Conservation (phyloP, 2,888 invertebrate species). For the Tetragonula carbonaria region DNA sequence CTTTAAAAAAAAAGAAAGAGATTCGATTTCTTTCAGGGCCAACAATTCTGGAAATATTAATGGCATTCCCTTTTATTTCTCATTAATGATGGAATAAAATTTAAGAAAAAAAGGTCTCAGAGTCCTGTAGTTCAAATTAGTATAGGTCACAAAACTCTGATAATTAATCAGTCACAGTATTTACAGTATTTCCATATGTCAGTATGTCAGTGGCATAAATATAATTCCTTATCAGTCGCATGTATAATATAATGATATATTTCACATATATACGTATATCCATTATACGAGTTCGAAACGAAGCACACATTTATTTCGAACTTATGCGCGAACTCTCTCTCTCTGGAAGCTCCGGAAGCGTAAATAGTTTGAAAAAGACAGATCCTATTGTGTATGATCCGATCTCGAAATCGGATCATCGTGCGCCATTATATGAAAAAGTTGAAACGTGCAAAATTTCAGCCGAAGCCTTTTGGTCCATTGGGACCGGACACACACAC, state of each 20-base stretch:
- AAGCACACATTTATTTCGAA: not conserved
- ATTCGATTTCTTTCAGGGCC: no score
- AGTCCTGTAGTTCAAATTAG: not conserved
- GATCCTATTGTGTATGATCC: conserved; percentile 4
- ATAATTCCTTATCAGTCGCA: not conserved
- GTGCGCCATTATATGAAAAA: not conserved
- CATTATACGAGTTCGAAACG: not conserved
- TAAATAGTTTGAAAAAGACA: not conserved
- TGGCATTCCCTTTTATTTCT: not conserved
- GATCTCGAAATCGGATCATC: conserved; percentile 32
- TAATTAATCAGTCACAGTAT: not conserved
- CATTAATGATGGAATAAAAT: not conserved
- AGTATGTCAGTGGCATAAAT: not conserved
- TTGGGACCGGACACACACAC: not conserved
- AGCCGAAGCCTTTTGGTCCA: not conserved
- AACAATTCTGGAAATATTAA: not conserved
- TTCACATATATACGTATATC: not conserved
- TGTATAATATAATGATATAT: not conserved
- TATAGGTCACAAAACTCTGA: not conserved
- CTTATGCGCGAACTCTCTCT: not conserved
- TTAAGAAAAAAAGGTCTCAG: not conserved
- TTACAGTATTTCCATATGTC: not conserved
- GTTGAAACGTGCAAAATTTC: not conserved
- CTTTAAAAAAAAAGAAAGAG: no score
- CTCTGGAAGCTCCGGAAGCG: not conserved